phyloP scores from a whole-genome alignment of 2,888 invertebrate genomes.

The Willowsia nigromaculata region DNA sequence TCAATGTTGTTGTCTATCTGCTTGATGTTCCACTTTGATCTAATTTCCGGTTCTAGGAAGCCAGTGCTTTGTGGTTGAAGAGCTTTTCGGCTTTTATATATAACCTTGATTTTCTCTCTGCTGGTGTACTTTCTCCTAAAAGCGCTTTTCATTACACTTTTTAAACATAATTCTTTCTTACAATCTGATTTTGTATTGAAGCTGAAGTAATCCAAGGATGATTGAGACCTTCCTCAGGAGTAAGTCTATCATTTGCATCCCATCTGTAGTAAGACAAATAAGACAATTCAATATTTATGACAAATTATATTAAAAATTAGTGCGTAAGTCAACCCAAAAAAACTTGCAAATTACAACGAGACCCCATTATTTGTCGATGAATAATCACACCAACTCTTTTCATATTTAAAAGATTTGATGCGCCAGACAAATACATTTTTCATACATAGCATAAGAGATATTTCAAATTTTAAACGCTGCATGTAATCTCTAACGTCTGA shows the following conservation, averaged over 20 bases:
- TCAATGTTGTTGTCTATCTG: not conserved
- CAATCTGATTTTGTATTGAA: slow-evolving; percentile 74
- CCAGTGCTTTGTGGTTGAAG: not conserved
- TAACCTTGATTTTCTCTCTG: not conserved
- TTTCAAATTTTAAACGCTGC: no score
- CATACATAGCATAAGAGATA: no score
- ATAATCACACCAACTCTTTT: no score
- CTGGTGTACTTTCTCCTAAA: not conserved
- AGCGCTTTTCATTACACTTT: not conserved
- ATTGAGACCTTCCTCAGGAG: slow-evolving; percentile 88
- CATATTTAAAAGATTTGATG: no score
- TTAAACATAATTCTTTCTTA: slow-evolving; percentile 76
- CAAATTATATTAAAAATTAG: no score
- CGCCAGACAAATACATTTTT: no score
- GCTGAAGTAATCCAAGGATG: slow-evolving; percentile 78
- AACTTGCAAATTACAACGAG: no score
- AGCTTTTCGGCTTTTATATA: not conserved
- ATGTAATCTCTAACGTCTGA: no score
- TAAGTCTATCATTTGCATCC: slow-evolving; percentile 95
- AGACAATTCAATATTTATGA: not conserved
- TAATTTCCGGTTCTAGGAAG: not conserved
- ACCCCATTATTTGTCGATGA: no score
- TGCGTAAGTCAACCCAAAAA: no score
- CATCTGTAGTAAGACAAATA: slow-evolving; percentile 84
- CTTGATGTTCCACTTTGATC: not conserved